phyloP scores from a whole-genome alignment of 2,888 invertebrate species.

The Erannis defoliaria region DNA sequence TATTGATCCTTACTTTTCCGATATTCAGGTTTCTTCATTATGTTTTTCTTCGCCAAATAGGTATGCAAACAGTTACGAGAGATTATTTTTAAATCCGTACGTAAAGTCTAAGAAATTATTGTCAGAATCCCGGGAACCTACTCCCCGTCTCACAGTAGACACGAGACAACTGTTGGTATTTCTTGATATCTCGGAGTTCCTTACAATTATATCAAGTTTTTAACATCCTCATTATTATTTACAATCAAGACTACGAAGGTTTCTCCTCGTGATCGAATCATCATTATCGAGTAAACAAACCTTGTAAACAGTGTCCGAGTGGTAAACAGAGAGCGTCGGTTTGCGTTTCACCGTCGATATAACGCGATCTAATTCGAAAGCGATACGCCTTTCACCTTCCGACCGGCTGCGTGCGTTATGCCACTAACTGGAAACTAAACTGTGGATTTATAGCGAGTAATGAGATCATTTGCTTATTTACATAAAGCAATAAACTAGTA shows the following conservation, averaged over 20 bases:
- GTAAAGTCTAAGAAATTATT: too few species aligned
- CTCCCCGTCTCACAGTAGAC: too few species aligned
- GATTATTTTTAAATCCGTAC: too few species aligned
- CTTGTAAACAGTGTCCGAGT: conserved; percentile 20
- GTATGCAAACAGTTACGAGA: too few species aligned
- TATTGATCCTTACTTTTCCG: too few species aligned
- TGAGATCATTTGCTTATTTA: conserved; percentile 34
- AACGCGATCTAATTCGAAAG: conserved; percentile 84
- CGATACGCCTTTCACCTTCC: conserved; percentile 84
- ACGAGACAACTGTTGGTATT: too few species aligned
- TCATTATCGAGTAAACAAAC: conserved; percentile 27
- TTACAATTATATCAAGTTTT: too few species aligned
- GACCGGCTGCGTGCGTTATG: conserved; percentile 66
- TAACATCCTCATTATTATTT: background rate
- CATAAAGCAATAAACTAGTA: conserved; percentile 15
- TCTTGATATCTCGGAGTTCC: too few species aligned
- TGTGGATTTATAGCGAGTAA: conserved; percentile 38
- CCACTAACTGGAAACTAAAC: conserved; percentile 47
- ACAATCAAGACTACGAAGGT: background rate
- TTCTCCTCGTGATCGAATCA: conserved; percentile 5
- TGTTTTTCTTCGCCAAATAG: too few species aligned
- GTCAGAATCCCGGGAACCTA: too few species aligned
- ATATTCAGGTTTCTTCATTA: too few species aligned
- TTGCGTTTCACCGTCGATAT: conserved; percentile 77
- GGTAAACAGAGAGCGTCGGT: conserved; percentile 54